These are phyloP conservation scores for Ridgeia piscesae DNA, from an alignment of 1,140 invertebrate genomes.

Conservation along the genomic window DNA sequence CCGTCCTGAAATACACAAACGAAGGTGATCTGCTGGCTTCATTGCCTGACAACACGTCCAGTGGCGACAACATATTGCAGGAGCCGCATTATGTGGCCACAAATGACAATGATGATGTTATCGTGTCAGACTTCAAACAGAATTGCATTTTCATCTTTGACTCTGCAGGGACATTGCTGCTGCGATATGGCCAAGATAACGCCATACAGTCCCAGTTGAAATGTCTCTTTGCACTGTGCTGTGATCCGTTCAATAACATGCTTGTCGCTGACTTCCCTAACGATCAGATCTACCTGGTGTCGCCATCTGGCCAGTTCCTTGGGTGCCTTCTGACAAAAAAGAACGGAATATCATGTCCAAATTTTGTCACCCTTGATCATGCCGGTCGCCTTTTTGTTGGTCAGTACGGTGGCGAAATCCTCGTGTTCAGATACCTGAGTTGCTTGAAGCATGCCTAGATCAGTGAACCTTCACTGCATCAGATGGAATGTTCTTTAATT, in stretches of 20 bases:
- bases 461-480: not conserved
- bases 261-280: constrained; percentile 22
- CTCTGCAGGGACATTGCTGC: not conserved
- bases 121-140: constrained; percentile 11
- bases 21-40: not conserved
- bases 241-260: constrained; percentile 25
- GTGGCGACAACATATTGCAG: not conserved
- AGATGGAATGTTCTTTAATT: not conserved
- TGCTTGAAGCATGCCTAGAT: constrained; percentile 19
- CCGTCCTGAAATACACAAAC: not conserved
- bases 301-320: constrained; percentile 18
- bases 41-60: not conserved
- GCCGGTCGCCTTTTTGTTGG: constrained; percentile 21
- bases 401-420: constrained; percentile 23
- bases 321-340: constrained; percentile 17
- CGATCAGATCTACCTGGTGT: constrained; percentile 19
- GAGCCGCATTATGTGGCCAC: not conserved
- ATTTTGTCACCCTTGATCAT: constrained; percentile 18
- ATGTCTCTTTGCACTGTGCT: constrained; percentile 21
- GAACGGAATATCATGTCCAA: constrained; percentile 21
- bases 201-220: not conserved
- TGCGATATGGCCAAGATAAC: not conserved
- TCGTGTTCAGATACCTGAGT: constrained; percentile 14
- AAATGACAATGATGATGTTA: not conserved
- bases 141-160: not conserved